Percentiles rank a stretch among this genome's conserved stretches.
Evolutionary conservation across 2,888 invertebrate species (phyloP).

Genomic region (Luperina testacea): DNA sequence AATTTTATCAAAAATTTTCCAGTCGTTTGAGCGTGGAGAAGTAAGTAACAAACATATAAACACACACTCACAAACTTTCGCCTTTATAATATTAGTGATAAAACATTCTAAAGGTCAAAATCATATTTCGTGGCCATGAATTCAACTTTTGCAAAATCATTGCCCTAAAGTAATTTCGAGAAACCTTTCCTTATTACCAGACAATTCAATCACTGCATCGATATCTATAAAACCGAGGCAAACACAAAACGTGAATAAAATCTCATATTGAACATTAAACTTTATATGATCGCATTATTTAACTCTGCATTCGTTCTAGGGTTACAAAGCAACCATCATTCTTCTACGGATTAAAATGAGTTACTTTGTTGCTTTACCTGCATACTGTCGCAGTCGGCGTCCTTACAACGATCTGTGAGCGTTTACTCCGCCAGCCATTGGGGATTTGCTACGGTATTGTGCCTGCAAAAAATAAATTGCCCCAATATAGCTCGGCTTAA

Average conservation of each 20-base stretch:
- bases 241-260: constrained; percentile 48
- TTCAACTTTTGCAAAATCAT: not conserved
- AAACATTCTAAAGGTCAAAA: not conserved
- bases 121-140: not conserved
- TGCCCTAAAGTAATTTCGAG: not conserved
- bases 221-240: constrained; percentile 57
- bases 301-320: constrained; percentile 73
- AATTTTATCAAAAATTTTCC: too few relatives aligned
- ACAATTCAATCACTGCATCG: constrained; percentile 51
- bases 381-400: constrained; percentile 63
- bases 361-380: constrained; percentile 80
- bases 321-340: constrained; percentile 79
- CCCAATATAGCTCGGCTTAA: constrained; percentile 49
- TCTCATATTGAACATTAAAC: constrained; percentile 67
- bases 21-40: too few relatives aligned
- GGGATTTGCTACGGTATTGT: constrained; percentile 69
- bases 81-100: too few relatives aligned
- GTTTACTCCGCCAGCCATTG: constrained; percentile 56
- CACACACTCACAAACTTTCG: too few relatives aligned
- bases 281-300: constrained; percentile 71
- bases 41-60: too few relatives aligned
- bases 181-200: not conserved
- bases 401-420: constrained; percentile 52
- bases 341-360: constrained; percentile 82
- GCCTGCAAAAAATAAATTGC: constrained; percentile 57